These are phyloP conservation scores for Mamestra brassicae DNA, from an alignment of 2,888 invertebrate species.

Conservation along the genomic window DNA sequence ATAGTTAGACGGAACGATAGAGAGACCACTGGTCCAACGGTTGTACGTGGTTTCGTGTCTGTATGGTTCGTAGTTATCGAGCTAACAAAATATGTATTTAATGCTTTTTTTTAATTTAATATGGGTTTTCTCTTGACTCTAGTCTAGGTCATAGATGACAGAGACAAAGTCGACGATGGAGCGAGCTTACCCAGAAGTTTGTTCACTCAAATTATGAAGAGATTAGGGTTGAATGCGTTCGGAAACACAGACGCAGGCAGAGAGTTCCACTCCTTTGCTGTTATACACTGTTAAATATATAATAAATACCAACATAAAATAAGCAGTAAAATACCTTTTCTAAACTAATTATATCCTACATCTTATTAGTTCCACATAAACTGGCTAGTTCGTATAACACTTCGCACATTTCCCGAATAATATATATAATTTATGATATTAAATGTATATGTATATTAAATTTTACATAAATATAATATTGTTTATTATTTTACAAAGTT, in stretches of 20 bases:
- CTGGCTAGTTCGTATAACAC: constrained; percentile 3
- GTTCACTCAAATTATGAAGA: no score
- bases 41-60: background rate
- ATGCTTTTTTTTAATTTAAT: no score
- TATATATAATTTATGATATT: constrained; percentile 38
- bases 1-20: background rate
- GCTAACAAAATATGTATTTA: background rate
- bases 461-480: constrained; percentile 63
- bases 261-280: no score
- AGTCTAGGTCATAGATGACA: no score
- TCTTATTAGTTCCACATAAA: background rate
- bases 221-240: no score
- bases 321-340: constrained; percentile 3
- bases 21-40: background rate
- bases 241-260: no score
- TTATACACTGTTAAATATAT: background rate
- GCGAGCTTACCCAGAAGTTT: no score
- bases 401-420: constrained; percentile 37
- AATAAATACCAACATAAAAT: background rate
- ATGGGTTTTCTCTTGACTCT: no score
- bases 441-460: constrained; percentile 62
- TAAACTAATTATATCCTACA: constrained; percentile 1
- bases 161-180: no score
- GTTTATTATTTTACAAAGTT: constrained; percentile 77
- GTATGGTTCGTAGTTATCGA: background rate